A percentile compares a stretch with the other conserved stretches of the same genome.
Evolutionary conservation across 1,140 invertebrate species (phyloP).

Genomic region (Drosophila bocki): DNA sequence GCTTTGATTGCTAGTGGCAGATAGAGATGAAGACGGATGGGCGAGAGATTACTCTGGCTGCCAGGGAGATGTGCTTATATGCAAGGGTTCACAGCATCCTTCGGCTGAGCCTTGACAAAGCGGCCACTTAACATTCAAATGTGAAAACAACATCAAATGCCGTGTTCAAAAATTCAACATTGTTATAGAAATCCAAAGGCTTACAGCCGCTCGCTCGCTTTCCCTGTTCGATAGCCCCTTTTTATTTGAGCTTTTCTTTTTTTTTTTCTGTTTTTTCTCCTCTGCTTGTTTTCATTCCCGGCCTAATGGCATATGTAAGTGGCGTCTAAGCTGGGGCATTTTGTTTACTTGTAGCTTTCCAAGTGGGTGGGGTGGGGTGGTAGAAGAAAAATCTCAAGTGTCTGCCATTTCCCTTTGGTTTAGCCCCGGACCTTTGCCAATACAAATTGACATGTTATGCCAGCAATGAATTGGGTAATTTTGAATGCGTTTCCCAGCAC

Average conservation of each 20-base stretch:
- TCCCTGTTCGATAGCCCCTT: conserved; percentile 35
- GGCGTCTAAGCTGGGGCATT: conserved; percentile 67
- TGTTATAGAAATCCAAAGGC: conserved; percentile 56
- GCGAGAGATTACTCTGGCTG: conserved; percentile 28
- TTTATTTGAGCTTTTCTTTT: conserved; percentile 7
- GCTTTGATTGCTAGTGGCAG: conserved; percentile 35
- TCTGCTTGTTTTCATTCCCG: conserved; percentile 23
- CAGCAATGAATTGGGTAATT: conserved; percentile 80
- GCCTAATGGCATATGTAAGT: conserved; percentile 77
- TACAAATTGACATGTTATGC: conserved; percentile 81
- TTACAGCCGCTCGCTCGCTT: conserved; percentile 52
- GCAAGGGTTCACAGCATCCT: conserved; percentile 32
- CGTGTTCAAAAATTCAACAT: conserved; percentile 59
- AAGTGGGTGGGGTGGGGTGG: background rate
- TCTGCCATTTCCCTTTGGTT: conserved; percentile 13
- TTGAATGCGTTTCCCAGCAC: conserved; percentile 51
- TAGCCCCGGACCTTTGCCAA: conserved; percentile 31
- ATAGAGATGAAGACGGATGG: conserved; percentile 51
- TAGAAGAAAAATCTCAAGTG: conserved; percentile 24
- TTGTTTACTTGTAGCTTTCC: conserved; percentile 50
- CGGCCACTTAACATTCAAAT: conserved; percentile 65
- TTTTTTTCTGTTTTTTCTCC: background rate
- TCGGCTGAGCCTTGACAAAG: conserved; percentile 48
- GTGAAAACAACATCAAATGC: conserved; percentile 61
- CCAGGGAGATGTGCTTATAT: conserved; percentile 2